phyloP scores from a whole-genome alignment of 2,888 invertebrate genomes.

The Pollenia labialis region DNA sequence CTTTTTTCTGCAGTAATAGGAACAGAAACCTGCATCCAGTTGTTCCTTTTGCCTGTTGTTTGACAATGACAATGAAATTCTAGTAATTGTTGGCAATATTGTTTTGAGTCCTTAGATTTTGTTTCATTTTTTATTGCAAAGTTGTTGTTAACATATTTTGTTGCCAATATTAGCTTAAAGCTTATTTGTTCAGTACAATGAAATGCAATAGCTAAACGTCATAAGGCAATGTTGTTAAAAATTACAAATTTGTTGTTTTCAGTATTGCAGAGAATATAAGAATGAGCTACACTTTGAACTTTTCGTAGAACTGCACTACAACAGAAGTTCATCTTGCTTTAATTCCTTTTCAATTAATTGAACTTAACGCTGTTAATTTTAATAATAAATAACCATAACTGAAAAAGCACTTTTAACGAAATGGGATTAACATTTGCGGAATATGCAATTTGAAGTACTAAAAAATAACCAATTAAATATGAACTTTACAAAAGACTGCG shows the following conservation, averaged over 20 bases:
- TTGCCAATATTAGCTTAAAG: slow-evolving; percentile 27
- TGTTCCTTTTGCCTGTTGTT: slow-evolving; percentile 50
- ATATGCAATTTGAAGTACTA: not conserved
- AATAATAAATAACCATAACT: not conserved
- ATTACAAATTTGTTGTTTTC: slow-evolving; percentile 4
- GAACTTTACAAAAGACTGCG: too few species aligned
- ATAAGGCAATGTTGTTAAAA: slow-evolving; percentile 54
- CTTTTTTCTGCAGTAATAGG: slow-evolving; percentile 19
- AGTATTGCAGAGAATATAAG: not conserved
- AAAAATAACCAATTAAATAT: not conserved
- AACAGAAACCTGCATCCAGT: slow-evolving; percentile 23
- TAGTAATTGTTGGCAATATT: slow-evolving; percentile 48
- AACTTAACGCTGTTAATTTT: too few species aligned
- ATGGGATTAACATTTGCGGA: not conserved
- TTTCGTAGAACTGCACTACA: too few species aligned
- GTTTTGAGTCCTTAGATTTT: not conserved
- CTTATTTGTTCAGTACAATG: slow-evolving; percentile 37
- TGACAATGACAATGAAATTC: slow-evolving; percentile 68
- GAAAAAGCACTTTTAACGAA: not conserved
- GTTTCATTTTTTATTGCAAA: slow-evolving; percentile 14
- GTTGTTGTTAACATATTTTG: slow-evolving; percentile 25
- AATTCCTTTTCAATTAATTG: too few species aligned
- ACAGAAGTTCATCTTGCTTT: too few species aligned
- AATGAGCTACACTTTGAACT: not conserved
- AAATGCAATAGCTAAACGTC: slow-evolving; percentile 52